These are phyloP conservation scores for Eucriotettix oculatus DNA, from an alignment of 2,888 invertebrate genomes.

Conservation along the genomic window DNA sequence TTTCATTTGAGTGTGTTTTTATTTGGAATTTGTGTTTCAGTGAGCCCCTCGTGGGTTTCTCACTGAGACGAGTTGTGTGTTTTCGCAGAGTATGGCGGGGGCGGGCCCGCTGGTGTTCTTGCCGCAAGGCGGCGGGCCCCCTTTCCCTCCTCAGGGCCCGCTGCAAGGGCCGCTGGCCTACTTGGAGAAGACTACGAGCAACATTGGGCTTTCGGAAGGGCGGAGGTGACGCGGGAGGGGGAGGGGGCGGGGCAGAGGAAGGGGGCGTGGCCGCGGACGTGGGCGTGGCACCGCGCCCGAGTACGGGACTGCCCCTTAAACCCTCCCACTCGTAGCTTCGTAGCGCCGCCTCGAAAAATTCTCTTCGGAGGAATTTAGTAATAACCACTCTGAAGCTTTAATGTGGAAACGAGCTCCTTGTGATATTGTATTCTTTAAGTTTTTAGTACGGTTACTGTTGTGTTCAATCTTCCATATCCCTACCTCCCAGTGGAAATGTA, in stretches of 20 bases:
- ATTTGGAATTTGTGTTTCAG: slow-evolving; percentile 6
- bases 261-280: slow-evolving; percentile 63
- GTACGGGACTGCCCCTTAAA: slow-evolving; percentile 15
- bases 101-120: neutral
- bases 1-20: slow-evolving; percentile 1
- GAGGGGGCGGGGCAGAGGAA: slow-evolving; percentile 57
- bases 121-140: slow-evolving; percentile 22
- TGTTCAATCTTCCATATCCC: too few relatives aligned
- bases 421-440: too few relatives aligned
- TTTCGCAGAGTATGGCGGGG: neutral
- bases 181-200: slow-evolving; percentile 78
- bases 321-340: slow-evolving; percentile 6
- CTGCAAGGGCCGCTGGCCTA: slow-evolving; percentile 74
- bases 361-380: too few relatives aligned
- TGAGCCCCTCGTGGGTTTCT: slow-evolving; percentile 8
- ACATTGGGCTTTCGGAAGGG: slow-evolving; percentile 75
- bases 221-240: slow-evolving; percentile 76
- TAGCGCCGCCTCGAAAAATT: too few relatives aligned
- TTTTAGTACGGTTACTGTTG: too few relatives aligned
- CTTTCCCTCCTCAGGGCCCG: slow-evolving; percentile 20
- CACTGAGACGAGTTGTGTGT: slow-evolving; percentile 5
- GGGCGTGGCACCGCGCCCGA: slow-evolving; percentile 48
- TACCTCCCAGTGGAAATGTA: too few relatives aligned
- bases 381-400: too few relatives aligned
- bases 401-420: too few relatives aligned